phyloP scores from a whole-genome alignment of 2,113 vertebrate species.

The Oncorhynchus nerka region DNA sequence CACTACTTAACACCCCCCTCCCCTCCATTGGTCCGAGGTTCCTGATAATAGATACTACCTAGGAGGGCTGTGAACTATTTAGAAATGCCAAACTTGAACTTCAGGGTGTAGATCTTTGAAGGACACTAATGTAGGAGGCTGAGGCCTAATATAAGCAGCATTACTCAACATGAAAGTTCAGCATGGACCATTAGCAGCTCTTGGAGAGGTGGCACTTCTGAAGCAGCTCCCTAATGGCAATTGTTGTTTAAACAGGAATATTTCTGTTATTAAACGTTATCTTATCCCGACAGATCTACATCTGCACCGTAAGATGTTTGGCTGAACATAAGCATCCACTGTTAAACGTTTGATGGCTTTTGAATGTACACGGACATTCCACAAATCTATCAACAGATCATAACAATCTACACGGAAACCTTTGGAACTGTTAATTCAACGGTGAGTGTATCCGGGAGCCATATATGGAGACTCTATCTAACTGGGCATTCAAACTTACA shows the following conservation, averaged over 20 bases:
- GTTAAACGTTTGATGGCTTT: slow-evolving; percentile 42
- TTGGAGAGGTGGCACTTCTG: slow-evolving; percentile 60
- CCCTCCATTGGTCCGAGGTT: slow-evolving; percentile 36
- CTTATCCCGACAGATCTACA: slow-evolving; percentile 17
- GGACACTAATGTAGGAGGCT: slow-evolving; percentile 73
- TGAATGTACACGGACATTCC: slow-evolving; percentile 34
- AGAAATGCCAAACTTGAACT: slow-evolving; percentile 55
- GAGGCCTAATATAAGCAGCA: slow-evolving; percentile 73
- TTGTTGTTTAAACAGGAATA: slow-evolving; percentile 46
- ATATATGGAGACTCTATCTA: too few species aligned
- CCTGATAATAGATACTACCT: slow-evolving; percentile 61
- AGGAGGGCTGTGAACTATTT: slow-evolving; percentile 69
- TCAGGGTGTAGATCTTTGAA: slow-evolving; percentile 59
- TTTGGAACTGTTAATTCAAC: slow-evolving; percentile 30
- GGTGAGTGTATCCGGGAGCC: neutral
- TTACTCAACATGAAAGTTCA: slow-evolving; percentile 72
- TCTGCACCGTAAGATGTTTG: neutral
- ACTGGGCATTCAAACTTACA: too few species aligned
- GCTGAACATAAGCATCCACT: slow-evolving; percentile 13
- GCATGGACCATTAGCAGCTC: slow-evolving; percentile 51
- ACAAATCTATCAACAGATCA: slow-evolving; percentile 40
- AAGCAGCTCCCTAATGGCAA: slow-evolving; percentile 52
- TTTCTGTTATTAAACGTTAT: slow-evolving; percentile 22
- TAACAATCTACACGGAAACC: slow-evolving; percentile 42
- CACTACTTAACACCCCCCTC: slow-evolving; percentile 28